Percentiles rank a stretch among this genome's conserved stretches.
phyloP scores from a whole-genome alignment of 2,113 vertebrate species.

The Macquaria australasica region DNA sequence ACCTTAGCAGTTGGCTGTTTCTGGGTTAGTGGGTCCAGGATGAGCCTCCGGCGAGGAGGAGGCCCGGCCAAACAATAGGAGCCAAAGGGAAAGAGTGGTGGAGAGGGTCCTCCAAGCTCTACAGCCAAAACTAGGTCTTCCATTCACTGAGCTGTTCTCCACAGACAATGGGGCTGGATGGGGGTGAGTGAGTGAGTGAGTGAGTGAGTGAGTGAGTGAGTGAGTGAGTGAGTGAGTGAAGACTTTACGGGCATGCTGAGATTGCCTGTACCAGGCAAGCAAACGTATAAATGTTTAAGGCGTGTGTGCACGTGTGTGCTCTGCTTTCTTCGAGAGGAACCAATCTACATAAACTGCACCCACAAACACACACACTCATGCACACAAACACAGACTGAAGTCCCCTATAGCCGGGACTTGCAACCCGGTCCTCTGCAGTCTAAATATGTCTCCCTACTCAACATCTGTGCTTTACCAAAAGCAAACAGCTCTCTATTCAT shows the following conservation, averaged over 20 bases:
- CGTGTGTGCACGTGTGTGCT: neutral
- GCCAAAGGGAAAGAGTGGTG: constrained; percentile 57
- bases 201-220: constrained; percentile 19
- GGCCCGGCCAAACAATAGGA: constrained; percentile 72
- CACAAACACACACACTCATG: neutral
- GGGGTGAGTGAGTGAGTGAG: constrained; percentile 44
- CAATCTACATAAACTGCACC: constrained; percentile 10
- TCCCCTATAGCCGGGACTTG: constrained; percentile 11
- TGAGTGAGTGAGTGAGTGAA: too few species aligned
- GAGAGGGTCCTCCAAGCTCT: constrained; percentile 72
- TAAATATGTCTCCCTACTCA: constrained; percentile 56
- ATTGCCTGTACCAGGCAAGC: constrained; percentile 29
- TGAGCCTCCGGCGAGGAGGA: constrained; percentile 67
- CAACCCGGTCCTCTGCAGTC: constrained; percentile 13
- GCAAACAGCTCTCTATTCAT: constrained; percentile 60
- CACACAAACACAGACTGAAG: constrained; percentile 24
- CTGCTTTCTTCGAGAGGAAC: constrained; percentile 11
- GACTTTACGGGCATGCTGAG: constrained; percentile 21
- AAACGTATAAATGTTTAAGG: constrained; percentile 11
- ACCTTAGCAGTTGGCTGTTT: constrained; percentile 59
- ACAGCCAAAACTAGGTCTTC: constrained; percentile 78
- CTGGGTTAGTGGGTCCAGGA: constrained; percentile 71
- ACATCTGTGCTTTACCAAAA: constrained; percentile 72
- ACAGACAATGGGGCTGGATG: constrained; percentile 65
- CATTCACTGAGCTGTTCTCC: constrained; percentile 63